Percentiles rank a stretch among this genome's conserved stretches.
Conservation (phyloP, 2,797 vertebrate species). For the Petrocephalus sullivani region DNA sequence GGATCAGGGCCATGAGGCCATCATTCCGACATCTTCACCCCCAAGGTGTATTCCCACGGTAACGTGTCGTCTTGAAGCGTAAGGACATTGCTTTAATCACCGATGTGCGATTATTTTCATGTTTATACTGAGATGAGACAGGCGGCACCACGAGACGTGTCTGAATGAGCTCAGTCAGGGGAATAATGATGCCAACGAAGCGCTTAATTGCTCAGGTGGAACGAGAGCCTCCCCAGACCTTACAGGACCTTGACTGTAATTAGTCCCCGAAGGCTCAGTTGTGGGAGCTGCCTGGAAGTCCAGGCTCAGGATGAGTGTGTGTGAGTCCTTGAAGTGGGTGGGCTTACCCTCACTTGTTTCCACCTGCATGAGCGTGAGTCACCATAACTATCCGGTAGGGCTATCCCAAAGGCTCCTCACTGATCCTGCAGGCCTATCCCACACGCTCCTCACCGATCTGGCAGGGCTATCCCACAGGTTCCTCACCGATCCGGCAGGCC, state of each 20-base stretch:
- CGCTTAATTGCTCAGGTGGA: conserved; percentile 10
- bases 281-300: background rate
- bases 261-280: background rate
- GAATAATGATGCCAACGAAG: background rate
- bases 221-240: background rate
- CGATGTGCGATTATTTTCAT: background rate
- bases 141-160: background rate
- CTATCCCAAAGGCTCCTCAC: too few relatives aligned
- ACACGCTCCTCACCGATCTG: too few relatives aligned
- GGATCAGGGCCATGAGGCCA: background rate
- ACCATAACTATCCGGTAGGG: background rate
- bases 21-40: background rate
- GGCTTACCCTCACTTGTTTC: background rate
- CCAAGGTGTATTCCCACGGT: background rate
- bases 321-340: background rate
- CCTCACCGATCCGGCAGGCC: too few relatives aligned
- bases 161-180: background rate
- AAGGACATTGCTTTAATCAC: background rate
- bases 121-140: background rate
- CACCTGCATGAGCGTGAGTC: background rate
- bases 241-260: background rate
- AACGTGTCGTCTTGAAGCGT: background rate
- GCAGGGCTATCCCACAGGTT: too few relatives aligned
- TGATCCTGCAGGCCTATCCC: too few relatives aligned
- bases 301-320: background rate